These are phyloP conservation scores for Hypercompe scribonia DNA, from an alignment of 2,888 invertebrate genomes.

Conservation along the genomic window DNA sequence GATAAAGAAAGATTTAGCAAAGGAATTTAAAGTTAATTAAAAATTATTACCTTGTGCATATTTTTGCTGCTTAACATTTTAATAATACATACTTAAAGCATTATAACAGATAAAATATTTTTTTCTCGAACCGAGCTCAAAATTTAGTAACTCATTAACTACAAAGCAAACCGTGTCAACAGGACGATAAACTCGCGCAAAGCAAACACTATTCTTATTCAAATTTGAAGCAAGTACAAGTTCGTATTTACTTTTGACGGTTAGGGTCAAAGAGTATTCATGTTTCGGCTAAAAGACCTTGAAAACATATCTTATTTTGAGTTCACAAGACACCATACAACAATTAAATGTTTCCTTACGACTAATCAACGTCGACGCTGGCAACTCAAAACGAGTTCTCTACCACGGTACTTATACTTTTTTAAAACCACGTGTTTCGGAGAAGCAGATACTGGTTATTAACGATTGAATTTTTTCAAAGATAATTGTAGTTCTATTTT, in stretches of 20 bases:
- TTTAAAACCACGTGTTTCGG: constrained; percentile 5
- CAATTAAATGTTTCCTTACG: neutral
- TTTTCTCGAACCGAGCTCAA: neutral
- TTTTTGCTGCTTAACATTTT: constrained; percentile 18
- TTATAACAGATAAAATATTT: neutral
- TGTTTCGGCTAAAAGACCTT: neutral
- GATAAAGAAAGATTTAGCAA: constrained; percentile 21
- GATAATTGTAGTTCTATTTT: constrained; percentile 14
- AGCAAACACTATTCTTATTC: neutral
- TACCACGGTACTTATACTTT: constrained; percentile 4
- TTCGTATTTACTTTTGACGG: constrained; percentile 1
- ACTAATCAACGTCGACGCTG: constrained; percentile 3
- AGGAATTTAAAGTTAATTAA: constrained; percentile 40
- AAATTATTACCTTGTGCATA: constrained; percentile 22
- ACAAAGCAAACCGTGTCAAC: constrained; percentile 1
- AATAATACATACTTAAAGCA: constrained; percentile 7
- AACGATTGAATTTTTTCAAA: neutral
- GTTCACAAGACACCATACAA: neutral
- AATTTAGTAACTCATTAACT: neutral
- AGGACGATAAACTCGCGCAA: neutral
- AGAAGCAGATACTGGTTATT: constrained; percentile 16
- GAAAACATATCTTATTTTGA: neutral
- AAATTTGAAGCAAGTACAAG: neutral
- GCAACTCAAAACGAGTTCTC: neutral
- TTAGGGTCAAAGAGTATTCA: constrained; percentile 2